Evolutionary conservation across 2,797 vertebrate species (phyloP).

Genomic region (Lutjanus campechanus): DNA sequence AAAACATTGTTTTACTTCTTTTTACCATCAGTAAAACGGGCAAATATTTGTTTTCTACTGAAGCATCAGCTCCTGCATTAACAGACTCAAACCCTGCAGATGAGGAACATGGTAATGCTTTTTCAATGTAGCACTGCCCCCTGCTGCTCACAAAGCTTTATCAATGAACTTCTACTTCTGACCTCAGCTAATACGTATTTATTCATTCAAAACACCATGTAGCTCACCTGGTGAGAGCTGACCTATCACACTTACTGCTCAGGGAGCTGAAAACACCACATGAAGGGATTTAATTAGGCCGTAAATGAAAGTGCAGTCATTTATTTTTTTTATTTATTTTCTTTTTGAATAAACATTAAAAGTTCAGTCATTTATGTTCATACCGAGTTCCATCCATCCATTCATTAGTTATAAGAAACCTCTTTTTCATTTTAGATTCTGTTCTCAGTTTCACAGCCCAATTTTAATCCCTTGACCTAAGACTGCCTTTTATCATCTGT

Average conservation of each 20-base stretch:
- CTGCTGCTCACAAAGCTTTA: conserved; percentile 19
- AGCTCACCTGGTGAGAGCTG: background rate
- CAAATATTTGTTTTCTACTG: background rate
- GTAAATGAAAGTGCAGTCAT: background rate
- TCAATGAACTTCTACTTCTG: background rate
- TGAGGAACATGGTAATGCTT: background rate
- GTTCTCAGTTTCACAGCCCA: background rate
- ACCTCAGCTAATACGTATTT: no score
- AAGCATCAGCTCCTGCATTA: background rate
- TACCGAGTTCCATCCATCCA: background rate
- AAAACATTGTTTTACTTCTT: background rate
- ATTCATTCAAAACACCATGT: background rate
- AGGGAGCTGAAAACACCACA: background rate
- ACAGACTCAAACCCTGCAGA: background rate
- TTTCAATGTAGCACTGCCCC: conserved; percentile 23
- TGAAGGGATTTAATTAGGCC: background rate
- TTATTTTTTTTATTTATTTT: no score
- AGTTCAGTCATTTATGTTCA: background rate
- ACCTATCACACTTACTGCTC: background rate
- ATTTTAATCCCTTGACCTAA: background rate
- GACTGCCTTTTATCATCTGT: background rate
- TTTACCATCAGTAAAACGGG: background rate
- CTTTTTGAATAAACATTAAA: no score
- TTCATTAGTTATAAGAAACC: background rate
- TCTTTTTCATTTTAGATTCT: background rate